Conservation (phyloP, 2,888 invertebrate species). For the Drosophila mimica region DNA sequence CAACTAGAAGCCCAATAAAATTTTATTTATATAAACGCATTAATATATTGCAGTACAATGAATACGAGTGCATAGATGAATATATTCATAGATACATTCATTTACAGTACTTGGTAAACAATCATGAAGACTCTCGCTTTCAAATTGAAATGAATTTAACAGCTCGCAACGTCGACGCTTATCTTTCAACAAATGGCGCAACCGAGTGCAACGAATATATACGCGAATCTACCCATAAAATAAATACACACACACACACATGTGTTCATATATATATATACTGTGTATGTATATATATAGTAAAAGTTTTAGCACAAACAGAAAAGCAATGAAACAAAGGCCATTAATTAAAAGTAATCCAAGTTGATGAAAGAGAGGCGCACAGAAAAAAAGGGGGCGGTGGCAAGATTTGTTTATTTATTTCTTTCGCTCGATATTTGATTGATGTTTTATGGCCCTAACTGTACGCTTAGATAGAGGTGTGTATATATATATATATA, state of each 20-base stretch:
- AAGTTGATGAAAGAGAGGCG: not conserved
- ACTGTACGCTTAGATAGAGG: slow-evolving; percentile 9
- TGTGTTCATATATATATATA: slow-evolving; percentile 4
- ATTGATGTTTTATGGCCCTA: slow-evolving; percentile 47
- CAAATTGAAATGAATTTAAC: slow-evolving; percentile 49
- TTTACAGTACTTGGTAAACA: slow-evolving; percentile 28
- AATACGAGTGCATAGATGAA: slow-evolving; percentile 1
- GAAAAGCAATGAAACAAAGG: slow-evolving; percentile 31
- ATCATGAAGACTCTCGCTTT: slow-evolving; percentile 50
- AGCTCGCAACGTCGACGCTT: slow-evolving; percentile 40
- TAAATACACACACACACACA: slow-evolving; percentile 6
- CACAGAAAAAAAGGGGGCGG: not conserved
- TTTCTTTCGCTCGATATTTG: slow-evolving; percentile 47
- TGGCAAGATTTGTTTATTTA: slow-evolving; percentile 24
- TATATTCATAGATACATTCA: not conserved
- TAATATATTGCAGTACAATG: slow-evolving; percentile 15
- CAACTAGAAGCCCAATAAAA: slow-evolving; percentile 13
- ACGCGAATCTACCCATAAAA: slow-evolving; percentile 22
- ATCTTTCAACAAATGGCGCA: slow-evolving; percentile 51
- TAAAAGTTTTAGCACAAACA: slow-evolving; percentile 54
- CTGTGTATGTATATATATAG: slow-evolving; percentile 14
- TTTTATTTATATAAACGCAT: not conserved
- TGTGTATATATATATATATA: not conserved
- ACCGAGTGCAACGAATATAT: slow-evolving; percentile 61
- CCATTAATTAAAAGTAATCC: slow-evolving; percentile 54